A percentile compares a stretch with the other conserved stretches of the same genome.
Evolutionary conservation across 2,797 vertebrate genomes (phyloP).

Genomic region (Ambastaia sidthimunki): DNA sequence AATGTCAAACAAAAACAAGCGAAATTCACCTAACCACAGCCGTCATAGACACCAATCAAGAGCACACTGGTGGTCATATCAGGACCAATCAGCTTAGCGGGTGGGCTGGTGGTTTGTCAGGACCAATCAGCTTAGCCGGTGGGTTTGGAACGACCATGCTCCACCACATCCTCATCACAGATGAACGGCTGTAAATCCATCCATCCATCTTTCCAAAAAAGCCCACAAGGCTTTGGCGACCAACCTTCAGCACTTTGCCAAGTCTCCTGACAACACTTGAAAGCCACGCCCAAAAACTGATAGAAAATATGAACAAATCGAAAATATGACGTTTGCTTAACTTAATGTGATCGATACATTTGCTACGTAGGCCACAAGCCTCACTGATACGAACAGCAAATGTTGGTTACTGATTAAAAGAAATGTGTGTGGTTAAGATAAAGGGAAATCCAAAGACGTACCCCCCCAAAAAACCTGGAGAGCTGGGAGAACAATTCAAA

Average conservation of each 20-base stretch:
- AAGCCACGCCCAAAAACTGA: slow-evolving; percentile 30
- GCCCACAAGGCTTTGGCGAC: slow-evolving; percentile 25
- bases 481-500: slow-evolving; percentile 10
- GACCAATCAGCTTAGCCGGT: not conserved
- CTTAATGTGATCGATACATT: slow-evolving; percentile 25
- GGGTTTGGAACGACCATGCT: slow-evolving; percentile 4
- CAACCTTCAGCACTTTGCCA: not conserved
- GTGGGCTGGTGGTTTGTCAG: not conserved
- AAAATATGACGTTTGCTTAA: slow-evolving; percentile 6
- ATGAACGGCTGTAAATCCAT: slow-evolving; percentile 33
- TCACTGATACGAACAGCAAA: not conserved
- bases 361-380: not conserved
- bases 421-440: slow-evolving; percentile 5
- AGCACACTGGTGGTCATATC: not conserved
- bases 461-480: slow-evolving; percentile 16
- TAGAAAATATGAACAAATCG: not conserved
- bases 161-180: slow-evolving; percentile 26
- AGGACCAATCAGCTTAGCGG: not conserved
- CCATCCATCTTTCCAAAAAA: slow-evolving; percentile 4
- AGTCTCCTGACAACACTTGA: not conserved
- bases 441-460: slow-evolving; percentile 1
- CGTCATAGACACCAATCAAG: not conserved
- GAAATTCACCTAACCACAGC: not conserved
- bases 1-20: slow-evolving; percentile 40
- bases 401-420: slow-evolving; percentile 31